Evolutionary conservation across 2,888 invertebrate genomes (phyloP).

Genomic region (Gisinianus flammeolus): DNA sequence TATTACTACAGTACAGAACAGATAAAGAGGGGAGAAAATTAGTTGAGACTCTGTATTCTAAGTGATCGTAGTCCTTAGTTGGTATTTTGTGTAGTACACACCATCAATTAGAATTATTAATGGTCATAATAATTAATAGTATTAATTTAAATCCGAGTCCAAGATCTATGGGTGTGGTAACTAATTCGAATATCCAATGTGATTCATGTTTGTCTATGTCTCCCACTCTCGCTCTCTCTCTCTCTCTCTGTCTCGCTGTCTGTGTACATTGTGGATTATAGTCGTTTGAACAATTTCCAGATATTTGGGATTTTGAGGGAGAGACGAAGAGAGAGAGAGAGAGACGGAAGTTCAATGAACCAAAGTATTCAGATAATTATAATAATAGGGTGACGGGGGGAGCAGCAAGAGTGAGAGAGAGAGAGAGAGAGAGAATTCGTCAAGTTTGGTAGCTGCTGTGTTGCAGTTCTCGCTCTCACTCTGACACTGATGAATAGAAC

Average conservation of each 20-base stretch:
- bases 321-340: not conserved
- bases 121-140: not conserved
- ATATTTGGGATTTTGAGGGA: not conserved
- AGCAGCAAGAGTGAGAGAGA: not conserved
- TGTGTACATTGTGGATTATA: not conserved
- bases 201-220: not conserved
- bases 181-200: too few species aligned
- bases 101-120: not conserved
- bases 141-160: not conserved
- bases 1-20: too few species aligned
- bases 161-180: not conserved
- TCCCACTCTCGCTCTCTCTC: not conserved
- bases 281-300: not conserved
- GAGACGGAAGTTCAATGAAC: conserved; percentile 1
- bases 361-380: not conserved
- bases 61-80: too few species aligned
- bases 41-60: too few species aligned
- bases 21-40: too few species aligned
- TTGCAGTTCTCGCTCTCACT: not conserved
- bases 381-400: conserved; percentile 11
- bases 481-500: conserved; percentile 17
- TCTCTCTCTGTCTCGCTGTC: not conserved
- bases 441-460: not conserved
- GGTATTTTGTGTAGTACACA: not conserved
- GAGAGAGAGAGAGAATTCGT: not conserved